Base-by-base conservation (phyloP, 1,140 invertebrate species). In the Paracyclopina nana region DNA sequence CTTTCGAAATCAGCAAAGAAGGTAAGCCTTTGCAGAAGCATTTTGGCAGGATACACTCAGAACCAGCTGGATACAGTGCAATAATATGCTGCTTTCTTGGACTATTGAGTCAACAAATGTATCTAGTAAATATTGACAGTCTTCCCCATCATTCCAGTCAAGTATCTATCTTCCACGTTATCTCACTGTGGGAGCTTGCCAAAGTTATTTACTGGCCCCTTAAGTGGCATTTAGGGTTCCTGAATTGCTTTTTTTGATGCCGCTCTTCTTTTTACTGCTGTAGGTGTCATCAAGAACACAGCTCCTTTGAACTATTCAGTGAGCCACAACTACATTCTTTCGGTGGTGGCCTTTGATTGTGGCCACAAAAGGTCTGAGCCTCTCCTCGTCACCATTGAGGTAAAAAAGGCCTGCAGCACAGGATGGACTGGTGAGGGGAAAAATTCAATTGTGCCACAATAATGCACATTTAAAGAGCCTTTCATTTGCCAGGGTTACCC, bases 261-360 rank as follows among this genome's bases (percentile, higher is more conserved):
- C 40, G 9, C 59, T 48, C 55, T 50, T 53, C 43, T 56, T 57
- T 58, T 24, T n/a, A n/a, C n/a, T n/a, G n/a, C n/a, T n/a, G n/a
- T 62, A 78, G 79, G 80, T 50, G 77, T 78, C 9, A 82, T 96
- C 48, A 74, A 79, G 40, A 95, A 94, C 63, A 92, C 83, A 1
- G 82, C 87, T 59, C 78, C 82, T 0, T 65, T 96, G 55, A 82
- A 88, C 51, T 92, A 88, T 65, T 82, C 84, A 60, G 71, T 78
- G 29, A 84, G 81, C 1, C 86, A 90, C 65, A 96, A 94, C 65
- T 86, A 92, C 65, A 94, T 95, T 55, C 69, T 96, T n/a, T 82
- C 80, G 11, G 85, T 94, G 27, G 84, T 91, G n/a, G 90, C 88
- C 0, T 88, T 85, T 61, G 88, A 95, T 62, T 95, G 90, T 61